Base-by-base conservation (phyloP, 2,888 invertebrate genomes). In the Ormyrus pomaceus region DNA sequence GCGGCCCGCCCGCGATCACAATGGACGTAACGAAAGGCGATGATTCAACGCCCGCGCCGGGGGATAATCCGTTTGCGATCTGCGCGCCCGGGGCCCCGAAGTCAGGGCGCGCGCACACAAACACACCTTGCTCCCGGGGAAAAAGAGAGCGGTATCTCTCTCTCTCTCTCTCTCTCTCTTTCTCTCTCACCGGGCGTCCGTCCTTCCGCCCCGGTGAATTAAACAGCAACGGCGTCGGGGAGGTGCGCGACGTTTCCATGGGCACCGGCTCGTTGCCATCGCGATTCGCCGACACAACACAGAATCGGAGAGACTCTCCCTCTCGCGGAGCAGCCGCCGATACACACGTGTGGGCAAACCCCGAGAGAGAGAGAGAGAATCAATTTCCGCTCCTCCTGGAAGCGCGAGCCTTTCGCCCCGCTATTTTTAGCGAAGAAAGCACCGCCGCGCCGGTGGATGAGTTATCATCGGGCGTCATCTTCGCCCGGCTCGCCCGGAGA, bases 271-370 rank as follows among this genome's bases (percentile, higher is more conserved):
- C 84, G 90, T 90, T 90, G 89, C 90, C 90, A 90, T 90, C 90
- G 90, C 86, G 87, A 90, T 89, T 83, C 85, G 9, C 82, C 77
- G 83, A 85, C 90, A 90, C 90, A 90, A 90, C 90, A 90, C 82
- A 84, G 46, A 68, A 13, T 6, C 48, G 34, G 45, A 58, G 64
- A 55, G 11, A 5, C 45, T 6, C 13, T 46, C 9, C 7, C 50
- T 5, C 56, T 10, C 11, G 5, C 50, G 19, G 10, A 45, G 10
- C 10, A 9, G 19, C 19, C 59, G 59, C 13, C 59, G 19, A 19
- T 19, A 19, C 19, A 19, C 19, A 19, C 59, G 13, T 19, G 59
- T 10, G 19, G 19, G 19, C 19, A 19, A 19, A 19, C 19, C 19
- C 19, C 1, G 62, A 62, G 6, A 46, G n/a, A 19, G 46, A 34